Evolutionary conservation across 2,113 vertebrate species (phyloP).

Genomic region (Noturus placidus): DNA sequence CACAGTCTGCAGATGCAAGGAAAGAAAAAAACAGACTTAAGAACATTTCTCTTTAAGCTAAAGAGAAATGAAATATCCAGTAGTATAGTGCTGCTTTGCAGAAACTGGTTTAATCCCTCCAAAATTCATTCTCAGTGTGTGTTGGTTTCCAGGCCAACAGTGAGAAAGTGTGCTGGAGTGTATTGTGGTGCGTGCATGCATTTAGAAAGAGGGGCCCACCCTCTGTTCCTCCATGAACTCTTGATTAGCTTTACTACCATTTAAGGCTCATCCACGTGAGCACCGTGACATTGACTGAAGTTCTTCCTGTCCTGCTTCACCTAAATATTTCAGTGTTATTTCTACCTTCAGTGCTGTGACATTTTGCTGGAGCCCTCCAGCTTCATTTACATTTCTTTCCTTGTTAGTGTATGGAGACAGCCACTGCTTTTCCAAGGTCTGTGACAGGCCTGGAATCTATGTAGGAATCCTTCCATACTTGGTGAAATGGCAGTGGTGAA

Average conservation of each 20-base stretch:
- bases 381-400: constrained; percentile 25
- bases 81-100: constrained; percentile 7
- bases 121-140: constrained; percentile 64
- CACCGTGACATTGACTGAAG: background rate
- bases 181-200: constrained; percentile 75
- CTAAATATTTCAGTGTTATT: constrained; percentile 20
- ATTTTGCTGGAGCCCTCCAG: constrained; percentile 14
- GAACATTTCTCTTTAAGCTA: background rate
- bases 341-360: background rate
- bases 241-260: constrained; percentile 8
- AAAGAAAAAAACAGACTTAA: background rate
- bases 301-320: background rate
- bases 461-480: constrained; percentile 19
- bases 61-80: constrained; percentile 17
- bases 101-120: constrained; percentile 36
- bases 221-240: constrained; percentile 36
- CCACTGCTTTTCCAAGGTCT: constrained; percentile 19
- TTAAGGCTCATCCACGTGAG: background rate
- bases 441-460: constrained; percentile 8
- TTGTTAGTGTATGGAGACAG: constrained; percentile 10
- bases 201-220: constrained; percentile 70
- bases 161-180: constrained; percentile 67
- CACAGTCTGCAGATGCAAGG: background rate
- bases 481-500: constrained; percentile 13
- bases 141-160: constrained; percentile 77